Evolutionary conservation across 2,888 invertebrate genomes (phyloP).

Genomic region (Rhimphoctona megacephalus): DNA sequence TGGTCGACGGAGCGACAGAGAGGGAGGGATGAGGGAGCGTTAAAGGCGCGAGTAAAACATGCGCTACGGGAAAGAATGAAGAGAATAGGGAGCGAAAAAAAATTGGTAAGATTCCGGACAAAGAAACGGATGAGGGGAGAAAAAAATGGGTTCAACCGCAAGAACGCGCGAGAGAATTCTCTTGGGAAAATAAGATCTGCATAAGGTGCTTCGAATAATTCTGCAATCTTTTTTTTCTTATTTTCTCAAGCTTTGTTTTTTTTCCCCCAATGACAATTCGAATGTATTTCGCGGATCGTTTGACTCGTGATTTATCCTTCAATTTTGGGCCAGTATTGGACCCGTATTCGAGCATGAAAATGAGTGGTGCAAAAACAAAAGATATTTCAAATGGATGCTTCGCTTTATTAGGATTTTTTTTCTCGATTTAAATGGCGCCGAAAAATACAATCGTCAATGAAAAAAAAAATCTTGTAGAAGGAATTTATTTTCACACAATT

Average conservation of each 20-base stretch:
- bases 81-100: conserved; percentile 15
- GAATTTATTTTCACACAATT: not conserved
- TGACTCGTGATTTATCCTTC: conserved; percentile 72
- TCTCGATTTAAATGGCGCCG: not conserved
- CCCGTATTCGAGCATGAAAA: conserved; percentile 9
- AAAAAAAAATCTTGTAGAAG: not conserved
- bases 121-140: conserved; percentile 64
- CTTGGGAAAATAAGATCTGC: conserved; percentile 73
- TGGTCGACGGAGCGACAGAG: conserved; percentile 44
- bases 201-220: conserved; percentile 68
- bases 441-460: not conserved
- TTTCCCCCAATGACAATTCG: conserved; percentile 5
- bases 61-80: conserved; percentile 38
- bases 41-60: conserved; percentile 39
- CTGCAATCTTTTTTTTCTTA: not conserved
- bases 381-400: not conserved
- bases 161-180: conserved; percentile 65
- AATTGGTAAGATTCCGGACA: conserved; percentile 47
- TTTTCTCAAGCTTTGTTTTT: conserved; percentile 3
- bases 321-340: conserved; percentile 61
- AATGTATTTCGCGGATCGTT: conserved; percentile 39
- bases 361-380: not conserved
- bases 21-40: not conserved
- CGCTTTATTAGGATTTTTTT: not conserved
- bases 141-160: conserved; percentile 63